phyloP scores from a whole-genome alignment of 2,888 invertebrate genomes.

The Lacanobia oleracea region DNA sequence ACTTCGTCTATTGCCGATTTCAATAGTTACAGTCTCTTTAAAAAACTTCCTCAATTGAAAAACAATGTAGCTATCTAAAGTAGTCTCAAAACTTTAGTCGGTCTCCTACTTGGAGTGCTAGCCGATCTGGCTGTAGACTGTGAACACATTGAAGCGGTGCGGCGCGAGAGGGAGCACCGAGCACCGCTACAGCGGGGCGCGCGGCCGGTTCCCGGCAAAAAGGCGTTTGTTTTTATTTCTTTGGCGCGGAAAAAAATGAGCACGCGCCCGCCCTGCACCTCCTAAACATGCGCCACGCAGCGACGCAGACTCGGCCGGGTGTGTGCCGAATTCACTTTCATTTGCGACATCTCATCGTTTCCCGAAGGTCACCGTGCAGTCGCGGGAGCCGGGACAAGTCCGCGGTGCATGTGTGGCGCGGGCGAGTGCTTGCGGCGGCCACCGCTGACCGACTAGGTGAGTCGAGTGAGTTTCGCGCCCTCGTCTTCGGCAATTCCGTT shows the following conservation, averaged over 20 bases:
- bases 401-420: slow-evolving; percentile 80
- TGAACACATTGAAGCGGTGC: slow-evolving; percentile 25
- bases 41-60: slow-evolving; percentile 42
- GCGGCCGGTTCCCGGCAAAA: slow-evolving; percentile 85
- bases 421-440: slow-evolving; percentile 84
- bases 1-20: slow-evolving; percentile 47
- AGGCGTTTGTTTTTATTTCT: slow-evolving; percentile 91
- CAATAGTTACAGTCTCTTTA: slow-evolving; percentile 35
- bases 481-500: slow-evolving; percentile 80
- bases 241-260: slow-evolving; percentile 89
- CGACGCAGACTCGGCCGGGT: slow-evolving; percentile 89
- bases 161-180: slow-evolving; percentile 57
- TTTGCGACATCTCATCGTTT: slow-evolving; percentile 89
- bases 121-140: slow-evolving; percentile 28
- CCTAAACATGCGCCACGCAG: slow-evolving; percentile 91
- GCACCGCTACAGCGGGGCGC: slow-evolving; percentile 65
- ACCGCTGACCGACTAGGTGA: slow-evolving; percentile 88
- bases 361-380: slow-evolving; percentile 89
- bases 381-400: slow-evolving; percentile 70
- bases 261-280: slow-evolving; percentile 90
- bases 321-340: slow-evolving; percentile 91
- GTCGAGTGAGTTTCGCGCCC: slow-evolving; percentile 85
- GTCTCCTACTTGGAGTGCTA: slow-evolving; percentile 14
- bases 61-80: slow-evolving; percentile 38
- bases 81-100: slow-evolving; percentile 23